Conservation (phyloP, 2,113 vertebrate species). For the Pachycephala philippinensis region DNA sequence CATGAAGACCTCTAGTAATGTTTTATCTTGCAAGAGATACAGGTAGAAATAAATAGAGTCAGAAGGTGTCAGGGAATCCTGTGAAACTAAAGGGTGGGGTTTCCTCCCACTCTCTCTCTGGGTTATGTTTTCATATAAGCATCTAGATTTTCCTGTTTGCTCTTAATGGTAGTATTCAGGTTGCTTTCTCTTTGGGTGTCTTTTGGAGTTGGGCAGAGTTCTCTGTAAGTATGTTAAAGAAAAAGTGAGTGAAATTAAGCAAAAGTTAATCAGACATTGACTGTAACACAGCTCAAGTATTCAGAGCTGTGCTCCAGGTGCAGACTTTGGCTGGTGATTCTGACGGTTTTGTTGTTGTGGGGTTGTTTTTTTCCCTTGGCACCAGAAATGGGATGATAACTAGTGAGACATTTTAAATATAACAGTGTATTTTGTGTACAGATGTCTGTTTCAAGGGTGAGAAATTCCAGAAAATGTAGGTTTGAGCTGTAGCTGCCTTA, state of each 20-base stretch:
- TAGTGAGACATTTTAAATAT: background rate
- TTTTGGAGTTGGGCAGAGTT: background rate
- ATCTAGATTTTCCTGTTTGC: background rate
- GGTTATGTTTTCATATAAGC: background rate
- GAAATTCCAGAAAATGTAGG: background rate
- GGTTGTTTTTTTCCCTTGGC: background rate
- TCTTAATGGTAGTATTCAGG: background rate
- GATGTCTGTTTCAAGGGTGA: background rate
- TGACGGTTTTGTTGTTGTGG: background rate
- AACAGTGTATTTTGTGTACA: background rate
- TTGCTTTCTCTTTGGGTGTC: background rate
- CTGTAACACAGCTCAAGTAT: background rate
- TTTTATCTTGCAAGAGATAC: background rate
- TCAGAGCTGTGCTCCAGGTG: background rate
- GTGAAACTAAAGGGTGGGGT: background rate
- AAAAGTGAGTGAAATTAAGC: background rate
- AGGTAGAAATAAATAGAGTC: background rate
- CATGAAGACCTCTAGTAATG: background rate
- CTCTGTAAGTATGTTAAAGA: background rate
- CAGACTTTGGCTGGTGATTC: background rate
- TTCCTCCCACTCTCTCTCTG: background rate
- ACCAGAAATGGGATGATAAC: background rate
- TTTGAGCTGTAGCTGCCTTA: background rate
- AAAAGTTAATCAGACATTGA: background rate
- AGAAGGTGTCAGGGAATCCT: background rate